Base-by-base conservation (phyloP, 2,797 vertebrate genomes). In the Dryobates pubescens region DNA sequence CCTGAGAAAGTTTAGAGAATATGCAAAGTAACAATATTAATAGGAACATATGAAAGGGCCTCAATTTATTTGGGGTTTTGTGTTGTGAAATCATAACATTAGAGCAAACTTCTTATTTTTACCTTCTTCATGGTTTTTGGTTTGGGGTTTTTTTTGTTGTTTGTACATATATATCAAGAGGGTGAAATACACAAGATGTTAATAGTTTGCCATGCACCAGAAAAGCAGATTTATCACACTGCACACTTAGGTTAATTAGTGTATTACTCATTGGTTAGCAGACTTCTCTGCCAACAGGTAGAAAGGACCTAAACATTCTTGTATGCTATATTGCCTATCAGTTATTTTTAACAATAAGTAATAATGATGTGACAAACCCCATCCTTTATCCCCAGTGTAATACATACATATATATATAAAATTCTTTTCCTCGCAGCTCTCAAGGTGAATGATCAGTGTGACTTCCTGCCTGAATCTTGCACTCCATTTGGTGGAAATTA, bases 1-100 rank as follows among this genome's bases (percentile, higher is more conserved):
- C 83, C 59, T 91, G 78, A 83, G 85, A 56, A 59, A 86, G 68
- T 75, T 93, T 67, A 62, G 68, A 93, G 91, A 96, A 87, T 69
- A 89, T 88, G 88, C 68, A 73, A 86, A 84, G 23, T 19, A 89
- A 69, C 8, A 49, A 71, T 54, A 89, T 74, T 93, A 93, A 86
- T 6, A 72, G 16, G 26, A 82, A 90, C 38, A 85, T 3, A 61
- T 68, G 51, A 87, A 90, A 85, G 26, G 16, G 36, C 29, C 83
- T 89, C n/a, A 91, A 92, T 89, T 90, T n/a, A 34, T 26, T 20
- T 43, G 41, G 41, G 41, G 6, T 47, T 70, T 34, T 67, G 3
- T 61, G 41, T 49, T 57, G 84, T 4, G 27, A 70, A 85, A 71
- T 17, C 70, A 20, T 30, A 82, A 76, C 9, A 76, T 29, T 17